Conservation (phyloP, 1,140 invertebrate genomes). For the Hylyphantes graminicola region DNA sequence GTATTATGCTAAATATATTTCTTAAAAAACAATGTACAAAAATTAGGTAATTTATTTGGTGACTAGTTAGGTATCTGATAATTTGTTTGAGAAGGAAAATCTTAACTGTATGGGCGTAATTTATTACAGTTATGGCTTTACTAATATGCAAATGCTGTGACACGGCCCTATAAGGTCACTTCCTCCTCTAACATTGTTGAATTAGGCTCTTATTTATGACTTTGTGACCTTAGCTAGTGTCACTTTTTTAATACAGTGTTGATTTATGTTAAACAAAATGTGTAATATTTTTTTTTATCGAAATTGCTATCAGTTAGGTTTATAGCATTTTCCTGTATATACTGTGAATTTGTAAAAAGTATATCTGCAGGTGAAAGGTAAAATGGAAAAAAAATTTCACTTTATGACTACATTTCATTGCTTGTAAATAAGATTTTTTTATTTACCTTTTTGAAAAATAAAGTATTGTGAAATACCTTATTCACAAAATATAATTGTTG, state of each 20-base stretch:
- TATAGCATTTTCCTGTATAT: conserved; percentile 58
- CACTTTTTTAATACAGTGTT: conserved; percentile 26
- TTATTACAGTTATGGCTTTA: not conserved
- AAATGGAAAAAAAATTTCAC: conserved; percentile 51
- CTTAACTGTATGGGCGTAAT: not conserved
- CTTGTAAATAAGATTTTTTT: conserved; percentile 60
- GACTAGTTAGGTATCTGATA: conserved; percentile 7
- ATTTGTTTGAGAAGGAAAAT: conserved; percentile 6
- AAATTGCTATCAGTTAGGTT: conserved; percentile 43
- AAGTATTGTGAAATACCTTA: conserved; percentile 50
- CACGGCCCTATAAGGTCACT: not conserved
- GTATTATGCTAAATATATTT: conserved; percentile 24
- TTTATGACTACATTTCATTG: conserved; percentile 58
- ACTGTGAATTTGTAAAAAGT: conserved; percentile 59
- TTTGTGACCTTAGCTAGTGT: conserved; percentile 23
- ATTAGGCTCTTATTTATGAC: not conserved
- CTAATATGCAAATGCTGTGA: not conserved
- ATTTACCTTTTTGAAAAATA: conserved; percentile 58
- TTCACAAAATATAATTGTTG: conserved; percentile 37
- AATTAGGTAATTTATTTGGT: conserved; percentile 16
- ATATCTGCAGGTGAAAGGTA: conserved; percentile 47
- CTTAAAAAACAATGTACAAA: conserved; percentile 36
- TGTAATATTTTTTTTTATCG: conserved; percentile 38
- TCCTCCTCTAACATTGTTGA: conserved; percentile 1
- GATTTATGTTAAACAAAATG: conserved; percentile 43